phyloP scores from a whole-genome alignment of 2,888 invertebrate genomes.

The Athrips mouffetella region DNA sequence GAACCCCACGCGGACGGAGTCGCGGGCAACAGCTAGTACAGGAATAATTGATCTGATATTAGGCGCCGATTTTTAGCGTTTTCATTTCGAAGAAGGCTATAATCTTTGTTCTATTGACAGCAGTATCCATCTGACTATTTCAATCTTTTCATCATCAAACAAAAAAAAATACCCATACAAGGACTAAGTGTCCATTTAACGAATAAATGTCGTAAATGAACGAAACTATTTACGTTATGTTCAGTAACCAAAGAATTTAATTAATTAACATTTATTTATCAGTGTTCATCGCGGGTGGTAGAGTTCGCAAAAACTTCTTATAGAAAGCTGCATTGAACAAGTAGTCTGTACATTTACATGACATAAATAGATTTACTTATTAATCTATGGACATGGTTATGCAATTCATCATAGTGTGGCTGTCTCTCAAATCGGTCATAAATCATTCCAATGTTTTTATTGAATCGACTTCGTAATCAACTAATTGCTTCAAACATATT shows the following conservation, averaged over 20 bases:
- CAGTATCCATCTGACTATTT: too few species aligned
- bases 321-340: slow-evolving; percentile 3
- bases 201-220: background rate
- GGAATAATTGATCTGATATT: too few species aligned
- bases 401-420: slow-evolving; percentile 25
- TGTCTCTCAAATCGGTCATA: slow-evolving; percentile 22
- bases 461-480: slow-evolving; percentile 40
- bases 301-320: slow-evolving; percentile 8
- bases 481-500: slow-evolving; percentile 47
- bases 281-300: slow-evolving; percentile 25
- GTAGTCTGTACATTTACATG: slow-evolving; percentile 1
- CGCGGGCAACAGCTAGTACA: too few species aligned
- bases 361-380: slow-evolving; percentile 22
- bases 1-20: too few species aligned
- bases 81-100: too few species aligned
- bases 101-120: too few species aligned
- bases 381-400: slow-evolving; percentile 18
- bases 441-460: slow-evolving; percentile 41
- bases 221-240: background rate
- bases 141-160: background rate
- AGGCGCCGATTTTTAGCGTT: too few species aligned
- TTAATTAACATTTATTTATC: slow-evolving; percentile 25
- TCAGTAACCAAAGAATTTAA: slow-evolving; percentile 1
- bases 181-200: background rate
- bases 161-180: background rate